These are phyloP conservation scores for Pygoscelis adeliae DNA, from an alignment of 2,113 vertebrate species.

Conservation along the genomic window DNA sequence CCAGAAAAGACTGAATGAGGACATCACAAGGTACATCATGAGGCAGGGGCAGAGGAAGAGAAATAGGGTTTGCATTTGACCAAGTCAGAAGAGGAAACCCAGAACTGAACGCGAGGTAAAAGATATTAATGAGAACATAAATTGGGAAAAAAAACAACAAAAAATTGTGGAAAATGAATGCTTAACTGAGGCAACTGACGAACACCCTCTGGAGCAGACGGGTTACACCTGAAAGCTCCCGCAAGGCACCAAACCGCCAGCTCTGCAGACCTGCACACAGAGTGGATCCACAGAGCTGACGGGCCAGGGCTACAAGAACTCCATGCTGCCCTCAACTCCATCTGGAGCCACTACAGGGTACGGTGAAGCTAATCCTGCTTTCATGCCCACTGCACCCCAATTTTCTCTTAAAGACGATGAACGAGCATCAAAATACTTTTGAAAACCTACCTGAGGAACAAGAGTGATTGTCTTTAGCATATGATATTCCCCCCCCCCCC, in stretches of 20 bases:
- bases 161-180: not conserved
- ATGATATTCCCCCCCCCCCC: not conserved
- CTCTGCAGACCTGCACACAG: not conserved
- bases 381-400: no score
- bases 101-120: not conserved
- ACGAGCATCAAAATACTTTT: not conserved
- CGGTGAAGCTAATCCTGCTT: not conserved
- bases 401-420: not conserved
- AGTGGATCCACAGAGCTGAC: not conserved
- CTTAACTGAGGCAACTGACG: not conserved
- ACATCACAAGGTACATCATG: not conserved
- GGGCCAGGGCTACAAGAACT: not conserved
- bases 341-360: not conserved
- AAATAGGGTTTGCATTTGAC: not conserved
- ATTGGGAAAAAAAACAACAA: no score
- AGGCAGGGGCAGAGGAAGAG: not conserved
- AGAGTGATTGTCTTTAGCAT: not conserved
- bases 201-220: not conserved
- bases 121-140: not conserved
- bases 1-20: not conserved
- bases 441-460: not conserved
- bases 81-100: not conserved
- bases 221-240: not conserved
- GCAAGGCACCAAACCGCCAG: not conserved
- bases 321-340: rapidly evolving